phyloP scores from a whole-genome alignment of 2,888 invertebrate genomes.

The Drosophila niveifrons region DNA sequence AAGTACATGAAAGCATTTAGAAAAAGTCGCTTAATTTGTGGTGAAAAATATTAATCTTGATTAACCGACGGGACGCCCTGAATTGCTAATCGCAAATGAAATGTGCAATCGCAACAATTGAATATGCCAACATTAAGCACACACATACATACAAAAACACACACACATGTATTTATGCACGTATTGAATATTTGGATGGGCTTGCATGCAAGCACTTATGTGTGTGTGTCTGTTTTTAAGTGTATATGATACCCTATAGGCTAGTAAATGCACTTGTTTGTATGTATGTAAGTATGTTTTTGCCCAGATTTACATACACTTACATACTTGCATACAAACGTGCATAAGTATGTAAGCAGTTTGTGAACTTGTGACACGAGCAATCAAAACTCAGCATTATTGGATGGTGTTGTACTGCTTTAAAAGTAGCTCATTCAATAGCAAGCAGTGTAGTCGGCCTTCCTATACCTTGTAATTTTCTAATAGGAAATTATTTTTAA shows the following conservation, averaged over 20 bases:
- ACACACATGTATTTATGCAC: constrained; percentile 13
- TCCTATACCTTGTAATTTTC: constrained; percentile 1
- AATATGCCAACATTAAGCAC: constrained; percentile 41
- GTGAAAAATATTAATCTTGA: constrained; percentile 26
- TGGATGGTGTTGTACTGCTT: constrained; percentile 26
- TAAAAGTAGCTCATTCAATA: constrained; percentile 18
- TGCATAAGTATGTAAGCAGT: constrained; percentile 5
- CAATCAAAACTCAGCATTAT: constrained; percentile 40
- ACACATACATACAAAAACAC: neutral
- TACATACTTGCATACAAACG: neutral
- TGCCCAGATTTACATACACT: constrained; percentile 4
- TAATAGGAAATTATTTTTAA: no score
- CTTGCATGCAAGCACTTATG: constrained; percentile 5
- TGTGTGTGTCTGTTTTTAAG: constrained; percentile 5
- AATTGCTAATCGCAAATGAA: constrained; percentile 44
- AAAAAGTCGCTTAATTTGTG: constrained; percentile 7
- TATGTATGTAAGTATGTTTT: constrained; percentile 2
- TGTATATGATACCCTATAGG: constrained; percentile 26
- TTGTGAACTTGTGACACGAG: constrained; percentile 31
- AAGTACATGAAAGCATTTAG: constrained; percentile 7
- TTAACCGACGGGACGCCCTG: constrained; percentile 39
- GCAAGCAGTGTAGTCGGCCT: neutral
- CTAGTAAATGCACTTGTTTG: constrained; percentile 10
- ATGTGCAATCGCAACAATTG: constrained; percentile 33
- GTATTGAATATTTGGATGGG: constrained; percentile 23